A percentile compares a stretch with the other conserved stretches of the same genome.
These are phyloP conservation scores for Saccostrea cuccullata DNA, from an alignment of 1,140 invertebrate species.

Conservation along the genomic window DNA sequence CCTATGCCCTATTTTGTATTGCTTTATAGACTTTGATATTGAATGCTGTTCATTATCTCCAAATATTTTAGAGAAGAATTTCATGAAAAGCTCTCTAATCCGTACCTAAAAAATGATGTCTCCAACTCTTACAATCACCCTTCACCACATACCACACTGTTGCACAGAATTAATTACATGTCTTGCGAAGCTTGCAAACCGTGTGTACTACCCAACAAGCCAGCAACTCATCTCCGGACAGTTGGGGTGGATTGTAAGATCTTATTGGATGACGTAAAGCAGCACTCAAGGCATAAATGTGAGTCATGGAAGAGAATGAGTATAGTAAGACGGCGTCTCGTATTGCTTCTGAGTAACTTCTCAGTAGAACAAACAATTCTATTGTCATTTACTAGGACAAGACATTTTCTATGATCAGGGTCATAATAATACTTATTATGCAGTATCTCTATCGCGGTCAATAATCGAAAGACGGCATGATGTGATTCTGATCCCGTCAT, in stretches of 20 bases:
- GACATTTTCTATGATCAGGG: constrained; percentile 11
- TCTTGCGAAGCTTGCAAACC: background rate
- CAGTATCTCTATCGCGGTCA: constrained; percentile 44
- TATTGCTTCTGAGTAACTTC: constrained; percentile 1
- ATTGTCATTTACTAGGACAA: constrained; percentile 45
- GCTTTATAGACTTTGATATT: no score
- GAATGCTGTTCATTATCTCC: no score
- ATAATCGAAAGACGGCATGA: constrained; percentile 30
- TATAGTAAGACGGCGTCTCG: background rate
- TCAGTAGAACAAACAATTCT: constrained; percentile 48
- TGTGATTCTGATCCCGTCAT: background rate
- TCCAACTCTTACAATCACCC: no score
- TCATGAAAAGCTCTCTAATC: no score
- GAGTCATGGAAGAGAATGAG: constrained; percentile 33
- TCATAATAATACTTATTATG: constrained; percentile 23
- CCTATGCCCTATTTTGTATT: no score
- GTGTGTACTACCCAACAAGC: no score
- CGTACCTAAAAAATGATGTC: no score
- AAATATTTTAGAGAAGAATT: no score
- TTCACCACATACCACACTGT: no score
- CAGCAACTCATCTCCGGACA: no score
- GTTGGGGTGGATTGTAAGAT: constrained; percentile 35
- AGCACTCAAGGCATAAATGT: no score
- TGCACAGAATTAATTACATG: no score
- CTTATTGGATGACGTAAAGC: background rate